A percentile compares a stretch with the other conserved stretches of the same genome.
phyloP scores from a whole-genome alignment of 2,113 vertebrate genomes.

The Toxotes jaculatrix region DNA sequence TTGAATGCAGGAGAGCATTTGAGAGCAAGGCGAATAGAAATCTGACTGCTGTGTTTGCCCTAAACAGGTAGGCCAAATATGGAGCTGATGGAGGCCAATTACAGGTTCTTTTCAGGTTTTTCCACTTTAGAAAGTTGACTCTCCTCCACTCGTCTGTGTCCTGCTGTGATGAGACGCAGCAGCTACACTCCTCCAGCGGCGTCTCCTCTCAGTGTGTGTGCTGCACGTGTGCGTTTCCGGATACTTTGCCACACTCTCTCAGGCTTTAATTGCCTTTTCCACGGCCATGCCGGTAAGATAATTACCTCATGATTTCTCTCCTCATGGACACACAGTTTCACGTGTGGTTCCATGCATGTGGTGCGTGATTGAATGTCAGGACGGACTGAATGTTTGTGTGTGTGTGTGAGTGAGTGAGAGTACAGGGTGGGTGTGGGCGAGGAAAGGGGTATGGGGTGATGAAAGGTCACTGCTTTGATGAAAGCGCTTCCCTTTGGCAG shows the following conservation, averaged over 20 bases:
- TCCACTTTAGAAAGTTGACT: conserved; percentile 3
- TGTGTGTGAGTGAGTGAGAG: neutral
- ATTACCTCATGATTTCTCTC: conserved; percentile 27
- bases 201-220: conserved; percentile 13
- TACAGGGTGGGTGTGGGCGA: neutral
- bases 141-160: conserved; percentile 20
- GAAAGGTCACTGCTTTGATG: conserved; percentile 67
- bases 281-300: neutral
- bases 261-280: conserved; percentile 42
- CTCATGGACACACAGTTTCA: neutral
- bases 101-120: conserved; percentile 36
- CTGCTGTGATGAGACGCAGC: conserved; percentile 43
- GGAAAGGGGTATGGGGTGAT: neutral
- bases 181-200: conserved; percentile 4
- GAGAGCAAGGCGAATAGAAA: neutral
- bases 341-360: neutral
- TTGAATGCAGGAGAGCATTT: conserved; percentile 20
- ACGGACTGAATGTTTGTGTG: neutral
- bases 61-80: conserved; percentile 29
- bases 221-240: conserved; percentile 5
- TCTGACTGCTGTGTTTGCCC: neutral
- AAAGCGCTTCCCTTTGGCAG: conserved; percentile 35
- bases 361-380: neutral
- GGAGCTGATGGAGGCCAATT: conserved; percentile 20
- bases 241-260: neutral